These are phyloP conservation scores for Petrocephalus sullivani DNA, from an alignment of 2,797 vertebrate species.

Conservation along the genomic window DNA sequence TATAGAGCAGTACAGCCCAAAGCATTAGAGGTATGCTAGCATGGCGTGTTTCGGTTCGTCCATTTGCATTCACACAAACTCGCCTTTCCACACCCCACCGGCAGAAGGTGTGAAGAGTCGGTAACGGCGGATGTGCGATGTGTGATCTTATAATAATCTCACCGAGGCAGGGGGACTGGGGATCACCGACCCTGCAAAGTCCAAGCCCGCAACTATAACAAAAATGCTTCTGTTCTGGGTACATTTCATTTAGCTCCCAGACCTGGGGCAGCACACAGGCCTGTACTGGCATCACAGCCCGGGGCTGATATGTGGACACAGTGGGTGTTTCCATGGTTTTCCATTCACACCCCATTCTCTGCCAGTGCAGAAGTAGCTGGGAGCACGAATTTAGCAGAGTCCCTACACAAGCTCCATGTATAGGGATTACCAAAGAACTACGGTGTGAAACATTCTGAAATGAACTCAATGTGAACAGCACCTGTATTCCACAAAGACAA, in stretches of 20 bases:
- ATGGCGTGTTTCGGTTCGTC: neutral
- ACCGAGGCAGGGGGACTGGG: neutral
- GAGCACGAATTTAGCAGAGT: neutral
- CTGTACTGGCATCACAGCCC: neutral
- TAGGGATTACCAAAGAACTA: neutral
- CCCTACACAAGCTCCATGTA: neutral
- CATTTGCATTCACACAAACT: neutral
- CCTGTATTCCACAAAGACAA: neutral
- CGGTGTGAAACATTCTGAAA: neutral
- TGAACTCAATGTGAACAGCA: neutral
- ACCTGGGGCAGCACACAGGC: neutral
- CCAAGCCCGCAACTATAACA: neutral
- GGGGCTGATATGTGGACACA: neutral
- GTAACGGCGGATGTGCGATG: neutral
- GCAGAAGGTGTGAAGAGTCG: neutral
- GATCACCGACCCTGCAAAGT: neutral
- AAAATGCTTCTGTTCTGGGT: neutral
- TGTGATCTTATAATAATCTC: neutral
- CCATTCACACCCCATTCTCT: neutral
- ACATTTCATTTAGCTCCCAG: too few relatives aligned
- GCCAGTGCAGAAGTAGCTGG: neutral
- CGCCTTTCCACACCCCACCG: neutral
- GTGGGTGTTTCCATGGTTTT: neutral
- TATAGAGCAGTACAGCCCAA: neutral
- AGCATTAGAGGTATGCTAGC: neutral